phyloP scores from a whole-genome alignment of 2,888 invertebrate species.

The Lymantria dispar region DNA sequence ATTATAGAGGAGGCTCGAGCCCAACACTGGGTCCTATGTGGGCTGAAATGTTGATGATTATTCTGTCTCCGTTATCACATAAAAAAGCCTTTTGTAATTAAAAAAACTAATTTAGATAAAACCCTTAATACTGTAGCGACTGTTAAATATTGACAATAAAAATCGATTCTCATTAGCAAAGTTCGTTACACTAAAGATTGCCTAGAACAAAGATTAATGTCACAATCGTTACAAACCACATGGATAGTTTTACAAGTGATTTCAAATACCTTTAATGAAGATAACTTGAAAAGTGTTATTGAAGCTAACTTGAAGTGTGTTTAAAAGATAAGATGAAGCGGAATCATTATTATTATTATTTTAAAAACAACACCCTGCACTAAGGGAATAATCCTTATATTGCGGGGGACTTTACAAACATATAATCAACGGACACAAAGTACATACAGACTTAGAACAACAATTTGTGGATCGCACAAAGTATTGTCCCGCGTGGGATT shows the following conservation, averaged over 20 bases:
- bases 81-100: neutral
- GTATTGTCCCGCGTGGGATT: no score
- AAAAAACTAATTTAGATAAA: constrained; percentile 8
- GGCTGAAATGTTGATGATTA: no score
- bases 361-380: no score
- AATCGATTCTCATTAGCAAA: constrained; percentile 22
- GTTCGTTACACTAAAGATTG: constrained; percentile 22
- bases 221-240: constrained; percentile 22
- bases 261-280: constrained; percentile 48
- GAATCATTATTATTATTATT: no score
- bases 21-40: no score
- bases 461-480: no score
- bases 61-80: no score
- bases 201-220: constrained; percentile 52
- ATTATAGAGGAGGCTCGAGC: no score
- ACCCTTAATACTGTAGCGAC: constrained; percentile 6
- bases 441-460: no score
- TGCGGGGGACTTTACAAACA: no score
- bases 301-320: constrained; percentile 4
- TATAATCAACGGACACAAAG: no score
- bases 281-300: constrained; percentile 33
- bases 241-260: constrained; percentile 40
- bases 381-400: no score
- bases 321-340: neutral
- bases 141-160: constrained; percentile 22